Base-by-base conservation (phyloP, 2,113 vertebrate genomes). In the Beaufortia kweichowensis region DNA sequence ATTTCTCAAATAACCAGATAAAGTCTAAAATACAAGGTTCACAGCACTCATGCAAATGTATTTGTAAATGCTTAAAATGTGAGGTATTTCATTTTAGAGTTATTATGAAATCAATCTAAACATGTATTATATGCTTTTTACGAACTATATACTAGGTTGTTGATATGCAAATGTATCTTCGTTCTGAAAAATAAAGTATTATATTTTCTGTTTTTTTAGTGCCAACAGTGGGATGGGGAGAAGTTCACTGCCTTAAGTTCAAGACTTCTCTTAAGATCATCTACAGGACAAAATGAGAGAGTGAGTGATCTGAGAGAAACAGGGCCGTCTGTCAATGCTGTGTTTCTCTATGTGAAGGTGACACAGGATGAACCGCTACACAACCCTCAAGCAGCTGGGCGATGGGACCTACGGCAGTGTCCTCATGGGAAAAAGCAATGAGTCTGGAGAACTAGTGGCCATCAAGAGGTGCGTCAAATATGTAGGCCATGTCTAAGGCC, bases 371-470 rank as follows among this genome's bases (percentile, higher is more conserved):
- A 98, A 99, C 82, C 95, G 96, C 43, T 99, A 98, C 66, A 97
- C 95, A 9, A 96, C 95, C 29, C 91, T 97, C 90, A 95, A 89
- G 83, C 97, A 98, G 79, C 80, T 99, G 67, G 97, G 97, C 12
- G 96, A 98, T 19, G 97, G 97, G 79, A 99, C 97, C 19, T 98
- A 98, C 1, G 97, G 97, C 55, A 97, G 94, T 0, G 97, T 98
- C 67, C 83, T 98, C 23, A 96, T 99, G 97, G 97, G 95, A 50
- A 96, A 92, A 85, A 98, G 93, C 87, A 98, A 95, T 0, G 96
- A 98, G 79, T 95, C 96, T 0, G 97, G 97, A 80, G 97, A 99
- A 83, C 90, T 98, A 83, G 97, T 98, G 84, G 97, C 97, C 64
- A 99, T 99, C 83, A 99, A 99, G 84, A 96, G 94, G 97, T 98